Conservation (phyloP, 2,888 invertebrate genomes). For the Noctua pronuba region DNA sequence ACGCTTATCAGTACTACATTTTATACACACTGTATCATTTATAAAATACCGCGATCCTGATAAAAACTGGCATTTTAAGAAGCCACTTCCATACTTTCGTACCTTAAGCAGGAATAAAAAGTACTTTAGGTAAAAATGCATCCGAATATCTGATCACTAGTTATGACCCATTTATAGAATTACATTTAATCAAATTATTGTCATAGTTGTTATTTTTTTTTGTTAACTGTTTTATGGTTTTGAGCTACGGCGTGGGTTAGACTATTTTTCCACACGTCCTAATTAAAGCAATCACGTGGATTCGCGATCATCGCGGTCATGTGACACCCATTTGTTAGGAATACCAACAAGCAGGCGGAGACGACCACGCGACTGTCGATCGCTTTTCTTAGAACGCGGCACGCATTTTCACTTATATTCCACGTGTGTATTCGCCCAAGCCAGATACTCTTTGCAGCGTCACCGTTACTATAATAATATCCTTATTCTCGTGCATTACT, state of each 20-base stretch:
- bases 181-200: not conserved
- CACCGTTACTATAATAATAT: conserved; percentile 15
- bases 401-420: not conserved
- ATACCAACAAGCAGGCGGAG: not conserved
- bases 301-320: not conserved
- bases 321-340: not conserved
- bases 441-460: not conserved
- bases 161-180: too few relatives aligned
- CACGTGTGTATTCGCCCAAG: not conserved
- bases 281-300: not conserved
- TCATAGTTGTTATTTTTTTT: not conserved
- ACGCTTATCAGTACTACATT: too few relatives aligned
- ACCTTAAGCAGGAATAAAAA: too few relatives aligned
- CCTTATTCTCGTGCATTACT: conserved; percentile 56
- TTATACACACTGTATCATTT: too few relatives aligned
- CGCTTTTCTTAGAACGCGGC: not conserved
- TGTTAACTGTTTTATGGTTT: not conserved
- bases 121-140: too few relatives aligned
- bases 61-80: too few relatives aligned
- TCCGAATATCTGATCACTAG: too few relatives aligned
- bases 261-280: not conserved
- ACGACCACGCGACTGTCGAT: not conserved
- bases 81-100: too few relatives aligned
- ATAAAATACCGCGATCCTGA: too few relatives aligned
- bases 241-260: not conserved